A percentile compares a stretch with the other conserved stretches of the same genome.
Conservation (phyloP, 2,888 invertebrate genomes). For the Isoperla grammatica region DNA sequence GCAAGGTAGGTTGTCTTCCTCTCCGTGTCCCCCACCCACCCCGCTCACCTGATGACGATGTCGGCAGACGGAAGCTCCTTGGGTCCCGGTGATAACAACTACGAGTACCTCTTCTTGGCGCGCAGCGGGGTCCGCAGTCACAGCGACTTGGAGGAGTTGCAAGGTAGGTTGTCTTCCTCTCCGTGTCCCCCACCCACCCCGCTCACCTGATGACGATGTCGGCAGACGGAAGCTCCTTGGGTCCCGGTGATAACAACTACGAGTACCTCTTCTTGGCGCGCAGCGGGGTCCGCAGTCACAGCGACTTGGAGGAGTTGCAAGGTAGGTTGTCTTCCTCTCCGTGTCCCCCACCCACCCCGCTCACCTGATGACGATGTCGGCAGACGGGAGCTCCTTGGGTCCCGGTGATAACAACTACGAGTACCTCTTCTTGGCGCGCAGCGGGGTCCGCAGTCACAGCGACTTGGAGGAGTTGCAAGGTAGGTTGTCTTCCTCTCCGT, state of each 20-base stretch:
- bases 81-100: slow-evolving; percentile 48
- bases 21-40: slow-evolving; percentile 79
- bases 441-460: slow-evolving; percentile 63
- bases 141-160: slow-evolving; percentile 62
- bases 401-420: slow-evolving; percentile 59
- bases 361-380: slow-evolving; percentile 48
- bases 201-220: slow-evolving; percentile 49
- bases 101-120: slow-evolving; percentile 58
- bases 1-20: slow-evolving; percentile 46
- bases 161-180: slow-evolving; percentile 50
- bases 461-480: slow-evolving; percentile 58
- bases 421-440: slow-evolving; percentile 57
- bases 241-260: slow-evolving; percentile 50
- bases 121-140: slow-evolving; percentile 64
- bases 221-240: slow-evolving; percentile 47
- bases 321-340: slow-evolving; percentile 55
- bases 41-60: slow-evolving; percentile 47
- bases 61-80: slow-evolving; percentile 50
- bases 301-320: slow-evolving; percentile 60
- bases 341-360: slow-evolving; percentile 75
- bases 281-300: slow-evolving; percentile 62
- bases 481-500: no score
- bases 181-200: slow-evolving; percentile 76
- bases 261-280: slow-evolving; percentile 59
- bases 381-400: slow-evolving; percentile 50